Evolutionary conservation across 2,888 invertebrate genomes (phyloP).

Genomic region (Tigriopus californicus): DNA sequence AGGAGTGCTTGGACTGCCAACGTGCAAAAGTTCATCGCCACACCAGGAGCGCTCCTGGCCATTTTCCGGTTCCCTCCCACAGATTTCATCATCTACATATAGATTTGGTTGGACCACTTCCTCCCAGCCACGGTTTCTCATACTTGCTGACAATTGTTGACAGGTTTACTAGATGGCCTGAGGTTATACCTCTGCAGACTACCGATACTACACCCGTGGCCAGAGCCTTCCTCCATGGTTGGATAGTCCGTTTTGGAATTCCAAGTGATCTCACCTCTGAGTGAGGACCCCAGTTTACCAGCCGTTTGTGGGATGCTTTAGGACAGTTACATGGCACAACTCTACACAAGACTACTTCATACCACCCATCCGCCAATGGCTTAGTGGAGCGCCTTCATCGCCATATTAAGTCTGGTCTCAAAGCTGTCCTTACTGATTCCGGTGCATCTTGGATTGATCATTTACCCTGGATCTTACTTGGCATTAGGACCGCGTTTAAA

Average conservation of each 20-base stretch:
- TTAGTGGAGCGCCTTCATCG: constrained; percentile 22
- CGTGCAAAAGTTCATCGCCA: constrained; percentile 17
- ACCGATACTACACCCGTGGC: constrained; percentile 18
- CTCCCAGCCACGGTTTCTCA: not conserved
- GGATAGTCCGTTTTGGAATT: constrained; percentile 20
- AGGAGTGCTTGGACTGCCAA: constrained; percentile 17
- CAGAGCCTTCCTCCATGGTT: constrained; percentile 17
- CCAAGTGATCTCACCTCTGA: constrained; percentile 21
- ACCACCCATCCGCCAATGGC: constrained; percentile 17
- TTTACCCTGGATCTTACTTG: constrained; percentile 21
- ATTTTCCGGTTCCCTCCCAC: constrained; percentile 16
- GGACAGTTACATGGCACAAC: not conserved
- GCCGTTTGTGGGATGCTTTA: constrained; percentile 15
- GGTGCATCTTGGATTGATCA: constrained; percentile 18
- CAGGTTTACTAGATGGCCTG: constrained; percentile 19
- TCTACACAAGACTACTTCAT: constrained; percentile 11
- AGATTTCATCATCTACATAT: constrained; percentile 19
- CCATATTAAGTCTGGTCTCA: constrained; percentile 20
- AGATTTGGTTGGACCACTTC: constrained; percentile 19
- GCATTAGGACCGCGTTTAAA: constrained; percentile 16
- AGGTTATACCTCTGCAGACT: constrained; percentile 20
- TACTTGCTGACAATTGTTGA: constrained; percentile 19
- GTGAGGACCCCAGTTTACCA: constrained; percentile 19
- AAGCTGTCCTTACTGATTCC: not conserved
- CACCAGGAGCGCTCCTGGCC: constrained; percentile 9